phyloP scores from a whole-genome alignment of 2,888 invertebrate genomes.

The Prenolepis imparis region DNA sequence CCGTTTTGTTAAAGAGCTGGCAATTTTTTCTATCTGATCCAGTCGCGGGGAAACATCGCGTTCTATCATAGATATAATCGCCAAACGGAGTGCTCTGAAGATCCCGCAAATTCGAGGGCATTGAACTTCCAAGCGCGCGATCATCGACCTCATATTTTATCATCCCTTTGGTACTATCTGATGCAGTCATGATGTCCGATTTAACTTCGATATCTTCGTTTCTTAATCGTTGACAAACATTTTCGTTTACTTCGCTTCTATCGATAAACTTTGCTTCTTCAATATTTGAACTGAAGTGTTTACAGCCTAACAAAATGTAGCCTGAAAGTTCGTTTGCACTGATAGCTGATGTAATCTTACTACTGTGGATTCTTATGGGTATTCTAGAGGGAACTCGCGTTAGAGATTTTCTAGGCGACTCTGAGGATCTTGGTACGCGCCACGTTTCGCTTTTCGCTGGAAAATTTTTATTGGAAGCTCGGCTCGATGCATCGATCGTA shows the following conservation, averaged over 20 bases:
- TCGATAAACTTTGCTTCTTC: no score
- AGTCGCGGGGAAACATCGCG: background rate
- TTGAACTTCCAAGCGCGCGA: background rate
- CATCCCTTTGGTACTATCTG: background rate
- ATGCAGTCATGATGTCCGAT: background rate
- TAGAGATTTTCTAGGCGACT: background rate
- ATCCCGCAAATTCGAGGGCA: background rate
- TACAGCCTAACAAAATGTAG: no score
- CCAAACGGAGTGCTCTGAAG: background rate
- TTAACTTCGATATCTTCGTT: background rate
- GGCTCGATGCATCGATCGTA: background rate
- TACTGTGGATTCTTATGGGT: slow-evolving; percentile 56
- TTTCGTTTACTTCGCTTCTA: no score
- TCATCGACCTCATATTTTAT: background rate
- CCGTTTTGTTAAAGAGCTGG: background rate
- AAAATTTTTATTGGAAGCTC: background rate
- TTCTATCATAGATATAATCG: background rate
- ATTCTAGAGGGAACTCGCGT: slow-evolving; percentile 55
- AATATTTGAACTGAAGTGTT: no score
- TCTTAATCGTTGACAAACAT: no score
- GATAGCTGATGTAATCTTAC: background rate
- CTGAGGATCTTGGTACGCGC: background rate
- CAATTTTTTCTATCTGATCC: background rate
- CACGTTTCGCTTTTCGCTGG: slow-evolving; percentile 36
- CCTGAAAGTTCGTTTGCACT: no score